These are phyloP conservation scores for Stratiomys singularior DNA, from an alignment of 2,888 invertebrate species.

Conservation along the genomic window DNA sequence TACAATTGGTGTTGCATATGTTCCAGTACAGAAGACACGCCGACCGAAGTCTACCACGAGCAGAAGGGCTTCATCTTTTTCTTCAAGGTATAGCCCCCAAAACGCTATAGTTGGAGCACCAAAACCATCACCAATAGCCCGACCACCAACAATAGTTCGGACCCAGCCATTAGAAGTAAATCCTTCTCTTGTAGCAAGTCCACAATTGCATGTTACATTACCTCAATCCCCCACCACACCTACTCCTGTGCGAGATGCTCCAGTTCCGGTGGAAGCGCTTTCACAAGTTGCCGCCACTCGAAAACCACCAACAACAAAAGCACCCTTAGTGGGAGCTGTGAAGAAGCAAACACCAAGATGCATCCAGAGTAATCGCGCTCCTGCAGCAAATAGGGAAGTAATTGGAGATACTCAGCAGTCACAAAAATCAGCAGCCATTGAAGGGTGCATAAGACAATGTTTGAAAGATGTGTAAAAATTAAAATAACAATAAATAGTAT, in stretches of 20 bases:
- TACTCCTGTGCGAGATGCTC: neutral
- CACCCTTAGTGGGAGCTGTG: neutral
- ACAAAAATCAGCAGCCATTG: constrained; percentile 5
- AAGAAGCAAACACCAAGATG: neutral
- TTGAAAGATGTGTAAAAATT: constrained; percentile 11
- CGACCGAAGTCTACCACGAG: neutral
- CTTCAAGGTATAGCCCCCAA: neutral
- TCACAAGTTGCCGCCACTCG: neutral
- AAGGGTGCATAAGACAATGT: constrained; percentile 40
- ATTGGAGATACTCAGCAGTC: constrained; percentile 5
- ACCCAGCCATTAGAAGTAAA: neutral
- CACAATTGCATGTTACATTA: neutral
- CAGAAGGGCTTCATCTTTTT: neutral
- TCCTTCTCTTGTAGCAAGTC: neutral
- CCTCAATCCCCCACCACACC: neutral
- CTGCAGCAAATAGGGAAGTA: neutral
- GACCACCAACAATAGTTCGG: neutral
- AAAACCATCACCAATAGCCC: neutral
- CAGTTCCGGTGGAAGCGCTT: neutral
- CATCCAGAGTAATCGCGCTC: neutral
- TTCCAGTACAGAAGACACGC: constrained; percentile 17
- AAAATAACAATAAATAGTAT: neutral
- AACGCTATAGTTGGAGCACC: neutral
- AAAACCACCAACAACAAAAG: neutral
- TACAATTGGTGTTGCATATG: constrained; percentile 17